Evolutionary conservation across 2,888 invertebrate genomes (phyloP), one percentile per base, ranked within the genome.

Genomic region (Himalopsyche anomala): DNA sequence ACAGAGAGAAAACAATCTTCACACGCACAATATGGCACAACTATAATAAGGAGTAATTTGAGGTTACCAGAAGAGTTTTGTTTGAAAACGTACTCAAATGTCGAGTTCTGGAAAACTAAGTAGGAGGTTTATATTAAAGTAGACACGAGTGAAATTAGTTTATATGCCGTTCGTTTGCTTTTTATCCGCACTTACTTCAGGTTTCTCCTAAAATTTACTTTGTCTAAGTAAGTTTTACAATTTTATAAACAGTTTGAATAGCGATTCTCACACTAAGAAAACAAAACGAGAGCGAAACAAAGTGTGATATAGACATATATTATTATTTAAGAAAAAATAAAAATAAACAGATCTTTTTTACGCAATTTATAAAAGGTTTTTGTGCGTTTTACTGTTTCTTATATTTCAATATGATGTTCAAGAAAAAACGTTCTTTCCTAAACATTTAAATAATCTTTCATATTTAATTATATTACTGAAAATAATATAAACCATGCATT

Each of bases 41-140:
- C 62, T 62, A 62, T 62, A 62, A 62, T 62, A 62, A 62, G 62
- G 19, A 62, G 62, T 62, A 62, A 62, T 62, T 62, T 62, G 62
- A 62, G 62, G 62, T 62, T 62, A 62, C 62, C 62, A 62, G 62
- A n/a, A 19, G 56, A 62, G 62, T 62, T 56, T 62, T 62, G 62
- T 62, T 62, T 62, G 62, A 62, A 51, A 62, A 62, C 62, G 62
- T 62, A 62, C 62, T 62, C 62, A 62, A 62, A 62, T 62, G 62
- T 62, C 62, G 62, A 62, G 62, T 62, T 62, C 19, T 62, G 28
- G 62, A 62, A 62, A 62, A 62, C 62, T 62, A 19, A 62, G 62
- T 62, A 19, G 62, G 62, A 62, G 62, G 62, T 19, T 62, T 62
- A 28, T 62, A 62, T 62, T 62, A 62, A 62, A 62, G 62, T 28